Conservation (phyloP, 2,888 invertebrate species). For the Salticus scenicus region DNA sequence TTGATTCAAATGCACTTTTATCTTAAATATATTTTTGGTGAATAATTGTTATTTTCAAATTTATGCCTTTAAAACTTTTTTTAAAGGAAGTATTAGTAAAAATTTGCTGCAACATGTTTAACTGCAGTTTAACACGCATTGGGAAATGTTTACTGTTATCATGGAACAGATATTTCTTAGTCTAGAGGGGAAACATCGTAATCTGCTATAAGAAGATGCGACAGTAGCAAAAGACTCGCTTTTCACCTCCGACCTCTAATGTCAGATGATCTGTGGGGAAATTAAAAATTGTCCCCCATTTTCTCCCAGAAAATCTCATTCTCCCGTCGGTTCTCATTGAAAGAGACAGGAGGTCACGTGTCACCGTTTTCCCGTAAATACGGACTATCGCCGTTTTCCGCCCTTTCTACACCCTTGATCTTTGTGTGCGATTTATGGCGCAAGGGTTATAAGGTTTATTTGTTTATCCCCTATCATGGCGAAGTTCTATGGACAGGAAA, state of each 20-base stretch:
- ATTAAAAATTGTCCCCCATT: background rate
- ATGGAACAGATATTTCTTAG: too few relatives aligned
- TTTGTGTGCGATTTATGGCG: background rate
- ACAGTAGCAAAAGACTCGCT: background rate
- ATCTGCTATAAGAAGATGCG: background rate
- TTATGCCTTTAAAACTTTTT: too few relatives aligned
- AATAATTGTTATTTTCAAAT: too few relatives aligned
- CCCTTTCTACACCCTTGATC: constrained; percentile 18
- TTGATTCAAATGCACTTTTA: too few relatives aligned
- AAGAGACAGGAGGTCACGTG: constrained; percentile 60
- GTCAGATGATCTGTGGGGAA: background rate
- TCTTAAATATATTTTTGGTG: too few relatives aligned
- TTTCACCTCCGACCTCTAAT: constrained; percentile 23
- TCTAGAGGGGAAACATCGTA: too few relatives aligned
- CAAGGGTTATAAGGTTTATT: background rate
- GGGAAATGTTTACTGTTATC: too few relatives aligned
- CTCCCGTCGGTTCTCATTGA: constrained; percentile 48
- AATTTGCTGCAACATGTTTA: too few relatives aligned
- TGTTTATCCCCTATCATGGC: background rate
- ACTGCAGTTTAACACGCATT: too few relatives aligned
- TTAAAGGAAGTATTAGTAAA: too few relatives aligned
- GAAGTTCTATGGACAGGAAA: too few relatives aligned
- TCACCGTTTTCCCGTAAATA: constrained; percentile 38
- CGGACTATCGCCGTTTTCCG: constrained; percentile 13
- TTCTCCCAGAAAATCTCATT: constrained; percentile 26